Evolutionary conservation across 1,140 invertebrate genomes (phyloP), one percentile per base, ranked within the genome.

Genomic region (Drosophila bipectinata): DNA sequence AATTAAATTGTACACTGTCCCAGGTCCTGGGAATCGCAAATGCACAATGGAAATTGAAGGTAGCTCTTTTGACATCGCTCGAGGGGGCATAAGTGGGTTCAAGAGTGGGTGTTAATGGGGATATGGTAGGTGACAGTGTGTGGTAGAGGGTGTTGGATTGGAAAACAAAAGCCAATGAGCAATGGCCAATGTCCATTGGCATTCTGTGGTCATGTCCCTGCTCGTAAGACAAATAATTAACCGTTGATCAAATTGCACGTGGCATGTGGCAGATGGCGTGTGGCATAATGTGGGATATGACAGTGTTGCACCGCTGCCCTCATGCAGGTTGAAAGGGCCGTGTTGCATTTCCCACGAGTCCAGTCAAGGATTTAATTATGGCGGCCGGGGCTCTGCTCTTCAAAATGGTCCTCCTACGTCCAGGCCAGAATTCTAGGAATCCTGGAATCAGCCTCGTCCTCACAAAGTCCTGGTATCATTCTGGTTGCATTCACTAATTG

Each of bases 161-260:
- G 32, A 34, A 37, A 37, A 37, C 34, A 37, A 37, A 12, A 37
- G 34, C 34, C 34, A 37, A 10, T 37, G 34, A 37, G 9, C 34
- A 37, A n/a, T 37, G 34, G 12, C 34, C 34, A 37, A 37, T 37
- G 34, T 37, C 34, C 34, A 37, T 37, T 37, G 34, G 4, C 34
- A 37, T 37, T 3, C 10, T 37, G 26, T 49, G 24, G 48, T 14
- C 48, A 14, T 14, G 26, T 30, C 48, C 48, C 3, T 6, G 2
- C 26, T 8, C 24, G 14, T 14, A 51, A 30, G 26, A 51, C 26
- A 51, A 51, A 51, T 51, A 51, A 51, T 51, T 28, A 51, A 32
- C 48, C n/a, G 14, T 14, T 15, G 48, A 28, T 51, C 48, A 14
- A 51, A 51, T 47, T 47, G 15, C 44, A 47, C 9, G 44, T 47